Evolutionary conservation across 2,797 vertebrate species (phyloP).

Genomic region (Furcifer pardalis): DNA sequence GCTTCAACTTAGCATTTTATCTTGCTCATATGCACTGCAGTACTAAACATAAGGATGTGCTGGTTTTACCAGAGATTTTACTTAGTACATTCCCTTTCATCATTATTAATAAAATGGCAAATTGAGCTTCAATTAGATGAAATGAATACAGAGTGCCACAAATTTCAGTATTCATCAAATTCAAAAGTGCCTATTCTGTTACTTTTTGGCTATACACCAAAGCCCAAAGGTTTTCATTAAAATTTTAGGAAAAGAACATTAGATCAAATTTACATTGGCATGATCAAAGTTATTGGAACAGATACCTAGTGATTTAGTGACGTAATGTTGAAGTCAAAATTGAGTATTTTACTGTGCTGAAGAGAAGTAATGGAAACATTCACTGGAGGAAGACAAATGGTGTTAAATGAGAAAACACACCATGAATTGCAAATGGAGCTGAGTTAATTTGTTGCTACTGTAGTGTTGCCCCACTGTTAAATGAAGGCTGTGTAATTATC

Average conservation of each 20-base stretch:
- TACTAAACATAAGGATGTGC: constrained; percentile 4
- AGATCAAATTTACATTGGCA: constrained; percentile 56
- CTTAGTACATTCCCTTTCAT: not conserved
- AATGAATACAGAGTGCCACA: constrained; percentile 36
- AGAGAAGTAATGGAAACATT: constrained; percentile 82
- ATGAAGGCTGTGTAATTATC: constrained; percentile 88
- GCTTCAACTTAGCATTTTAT: not conserved
- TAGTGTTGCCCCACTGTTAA: constrained; percentile 88
- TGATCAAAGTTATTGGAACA: constrained; percentile 67
- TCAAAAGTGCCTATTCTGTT: constrained; percentile 47
- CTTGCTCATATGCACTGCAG: not conserved
- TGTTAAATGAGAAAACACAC: constrained; percentile 86
- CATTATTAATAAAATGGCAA: constrained; percentile 42
- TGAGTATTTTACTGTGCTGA: constrained; percentile 73
- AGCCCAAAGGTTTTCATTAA: constrained; percentile 57
- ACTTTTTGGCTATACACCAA: constrained; percentile 63
- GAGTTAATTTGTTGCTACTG: constrained; percentile 88
- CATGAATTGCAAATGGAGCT: constrained; percentile 87
- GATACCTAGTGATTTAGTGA: constrained; percentile 61
- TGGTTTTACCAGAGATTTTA: constrained; percentile 4
- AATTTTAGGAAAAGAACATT: constrained; percentile 3
- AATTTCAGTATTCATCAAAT: constrained; percentile 44
- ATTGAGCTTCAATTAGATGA: constrained; percentile 3
- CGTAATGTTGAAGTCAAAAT: constrained; percentile 74
- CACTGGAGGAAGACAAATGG: constrained; percentile 87